Evolutionary conservation across 2,797 vertebrate species (phyloP), one percentile per base, ranked within the genome.

Genomic region (Harpagifer antarcticus): DNA sequence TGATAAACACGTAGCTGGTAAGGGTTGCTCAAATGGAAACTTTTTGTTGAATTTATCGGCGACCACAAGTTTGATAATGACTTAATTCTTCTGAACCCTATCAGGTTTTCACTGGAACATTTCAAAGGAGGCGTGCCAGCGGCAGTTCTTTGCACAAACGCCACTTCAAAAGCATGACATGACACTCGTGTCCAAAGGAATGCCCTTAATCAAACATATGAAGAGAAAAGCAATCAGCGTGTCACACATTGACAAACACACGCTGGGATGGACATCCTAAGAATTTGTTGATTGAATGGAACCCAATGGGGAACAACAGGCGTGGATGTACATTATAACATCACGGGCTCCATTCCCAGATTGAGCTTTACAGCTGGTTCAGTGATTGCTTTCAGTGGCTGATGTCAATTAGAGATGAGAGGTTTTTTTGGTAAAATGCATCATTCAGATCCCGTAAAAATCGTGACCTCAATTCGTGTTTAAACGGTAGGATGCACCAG

Each of bases 181-280:
- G 78, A 79, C 72, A 70, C 79, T 81, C 40, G 19, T 52, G 82
- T 85, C 77, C 78, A 54, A 71, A 83, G 78, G 76, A 85, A 82
- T 74, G 76, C 81, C 83, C 67, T 74, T 71, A 82, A 86, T 86
- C 81, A 83, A 89, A 90, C 86, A 74, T 44, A 79, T 82, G 78
- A 68, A 81, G 45, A 56, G 78, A 50, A 78, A 57, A 50, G 78
- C 74, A 66, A 83, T 86, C 85, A 74, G 45, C 87, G 55, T 74
- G 88, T 89, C 83, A 81, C 89, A 72, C 67, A 23, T 44, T 72
- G 81, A 88, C 84, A 84, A 91, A 84, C 85, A 72, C 82, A 84
- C 72, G 62, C 74, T 2, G 48, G 74, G 83, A 74, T 54, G 66
- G 75, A 86, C 79, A 83, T 86, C 86, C 72, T 73, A 87, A 75